Percentiles rank a stretch among this genome's conserved stretches.
phyloP scores from a whole-genome alignment of 2,113 vertebrate genomes.

The Rhipidura dahli region DNA sequence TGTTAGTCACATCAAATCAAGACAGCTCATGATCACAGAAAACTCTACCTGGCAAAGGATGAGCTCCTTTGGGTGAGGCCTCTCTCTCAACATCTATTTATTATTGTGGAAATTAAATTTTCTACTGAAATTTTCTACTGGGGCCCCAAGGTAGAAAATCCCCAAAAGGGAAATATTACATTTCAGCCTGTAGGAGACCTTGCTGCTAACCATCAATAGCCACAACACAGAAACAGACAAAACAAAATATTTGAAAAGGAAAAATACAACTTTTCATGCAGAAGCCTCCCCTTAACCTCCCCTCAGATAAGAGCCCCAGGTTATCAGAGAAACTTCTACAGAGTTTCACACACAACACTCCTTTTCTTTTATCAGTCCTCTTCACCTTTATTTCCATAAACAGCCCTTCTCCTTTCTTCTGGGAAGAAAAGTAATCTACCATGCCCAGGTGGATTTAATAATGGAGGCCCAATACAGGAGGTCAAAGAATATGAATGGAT shows the following conservation, averaged over 20 bases:
- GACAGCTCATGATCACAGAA: background rate
- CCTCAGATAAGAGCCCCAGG: background rate
- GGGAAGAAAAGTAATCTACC: constrained; percentile 1
- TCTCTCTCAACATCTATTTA: background rate
- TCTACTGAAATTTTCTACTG: background rate
- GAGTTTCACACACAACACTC: background rate
- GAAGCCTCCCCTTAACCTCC: background rate
- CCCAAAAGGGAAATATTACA: background rate
- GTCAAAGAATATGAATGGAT: constrained; percentile 35
- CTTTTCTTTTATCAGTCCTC: background rate
- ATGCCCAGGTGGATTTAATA: constrained; percentile 42
- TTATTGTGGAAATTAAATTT: background rate
- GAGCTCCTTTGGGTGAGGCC: background rate
- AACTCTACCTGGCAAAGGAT: background rate
- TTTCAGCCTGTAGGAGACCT: background rate
- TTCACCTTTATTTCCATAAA: constrained; percentile 11
- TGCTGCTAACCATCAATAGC: background rate
- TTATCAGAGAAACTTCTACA: background rate
- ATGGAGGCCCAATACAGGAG: background rate
- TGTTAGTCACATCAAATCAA: background rate
- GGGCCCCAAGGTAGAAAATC: background rate
- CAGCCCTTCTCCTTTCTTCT: background rate
- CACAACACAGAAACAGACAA: background rate
- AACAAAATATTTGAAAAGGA: background rate
- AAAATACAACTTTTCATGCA: background rate